Conservation (phyloP, 2,888 invertebrate species). For the Cephus spinipes region DNA sequence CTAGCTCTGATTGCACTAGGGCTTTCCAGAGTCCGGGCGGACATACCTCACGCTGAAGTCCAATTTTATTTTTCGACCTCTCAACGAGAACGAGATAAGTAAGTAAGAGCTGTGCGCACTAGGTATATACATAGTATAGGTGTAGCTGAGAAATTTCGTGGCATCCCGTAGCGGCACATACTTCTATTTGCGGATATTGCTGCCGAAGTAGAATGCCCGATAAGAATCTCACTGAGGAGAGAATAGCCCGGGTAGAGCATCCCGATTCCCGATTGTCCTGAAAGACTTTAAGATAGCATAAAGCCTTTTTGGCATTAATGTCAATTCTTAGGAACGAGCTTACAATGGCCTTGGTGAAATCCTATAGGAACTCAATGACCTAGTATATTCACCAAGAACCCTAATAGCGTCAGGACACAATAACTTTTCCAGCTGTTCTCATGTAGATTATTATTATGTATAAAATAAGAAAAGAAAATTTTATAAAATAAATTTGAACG, state of each 20-base stretch:
- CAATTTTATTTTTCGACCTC: slow-evolving; percentile 33
- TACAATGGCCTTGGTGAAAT: neutral
- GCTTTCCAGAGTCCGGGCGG: slow-evolving; percentile 27
- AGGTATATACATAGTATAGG: neutral
- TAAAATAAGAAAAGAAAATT: neutral
- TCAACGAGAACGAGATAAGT: slow-evolving; percentile 16
- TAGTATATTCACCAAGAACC: neutral
- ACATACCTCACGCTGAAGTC: slow-evolving; percentile 30
- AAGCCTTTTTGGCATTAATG: neutral
- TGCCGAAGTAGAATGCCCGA: neutral
- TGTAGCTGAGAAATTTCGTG: neutral
- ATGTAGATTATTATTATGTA: neutral
- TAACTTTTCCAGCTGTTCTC: neutral
- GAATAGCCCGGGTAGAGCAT: neutral
- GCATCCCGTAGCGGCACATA: neutral
- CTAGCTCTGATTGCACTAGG: slow-evolving; percentile 34
- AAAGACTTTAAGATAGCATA: neutral
- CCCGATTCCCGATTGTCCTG: neutral
- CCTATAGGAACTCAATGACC: neutral
- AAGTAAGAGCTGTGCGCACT: slow-evolving; percentile 16
- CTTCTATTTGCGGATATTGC: neutral
- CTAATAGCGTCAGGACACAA: neutral
- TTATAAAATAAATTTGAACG: slow-evolving; percentile 17
- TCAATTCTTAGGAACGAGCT: neutral
- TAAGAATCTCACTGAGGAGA: neutral